Conservation (phyloP, 1,140 invertebrate genomes). For the Drosophila pseudoobscura region DNA sequence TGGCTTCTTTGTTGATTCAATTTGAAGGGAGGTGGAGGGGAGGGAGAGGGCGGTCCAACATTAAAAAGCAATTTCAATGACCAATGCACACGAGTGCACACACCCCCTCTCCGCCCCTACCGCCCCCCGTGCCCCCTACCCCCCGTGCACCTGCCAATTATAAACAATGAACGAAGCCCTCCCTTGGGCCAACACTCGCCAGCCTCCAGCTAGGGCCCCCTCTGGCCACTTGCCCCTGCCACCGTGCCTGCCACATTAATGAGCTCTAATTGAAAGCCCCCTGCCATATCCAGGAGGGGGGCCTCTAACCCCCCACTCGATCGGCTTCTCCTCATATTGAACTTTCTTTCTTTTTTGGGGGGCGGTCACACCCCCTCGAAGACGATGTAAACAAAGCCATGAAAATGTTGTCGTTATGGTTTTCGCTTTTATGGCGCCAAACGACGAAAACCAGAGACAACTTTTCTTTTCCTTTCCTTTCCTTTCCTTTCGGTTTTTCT, state of each 20-base stretch:
- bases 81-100: conserved; percentile 67
- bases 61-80: conserved; percentile 66
- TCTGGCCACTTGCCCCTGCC: not conserved
- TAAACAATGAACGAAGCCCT: conserved; percentile 44
- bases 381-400: conserved; percentile 69
- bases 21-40: conserved; percentile 27
- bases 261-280: conserved; percentile 62
- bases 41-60: conserved; percentile 25
- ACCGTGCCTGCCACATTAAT: conserved; percentile 46
- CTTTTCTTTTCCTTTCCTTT: conserved; percentile 3
- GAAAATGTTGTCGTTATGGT: conserved; percentile 69
- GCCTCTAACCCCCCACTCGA: not conserved
- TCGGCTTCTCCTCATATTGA: conserved; percentile 54
- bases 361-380: too few species aligned
- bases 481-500: not conserved
- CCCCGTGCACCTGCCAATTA: conserved; percentile 51
- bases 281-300: not conserved
- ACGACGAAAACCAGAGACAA: conserved; percentile 34
- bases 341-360: conserved; percentile 27
- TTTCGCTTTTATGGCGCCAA: conserved; percentile 54
- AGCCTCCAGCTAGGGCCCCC: not conserved
- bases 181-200: not conserved
- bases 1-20: conserved; percentile 44
- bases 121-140: not conserved
- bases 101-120: not conserved